These are phyloP conservation scores for Albula goreensis DNA, from an alignment of 2,113 vertebrate genomes.

Conservation along the genomic window DNA sequence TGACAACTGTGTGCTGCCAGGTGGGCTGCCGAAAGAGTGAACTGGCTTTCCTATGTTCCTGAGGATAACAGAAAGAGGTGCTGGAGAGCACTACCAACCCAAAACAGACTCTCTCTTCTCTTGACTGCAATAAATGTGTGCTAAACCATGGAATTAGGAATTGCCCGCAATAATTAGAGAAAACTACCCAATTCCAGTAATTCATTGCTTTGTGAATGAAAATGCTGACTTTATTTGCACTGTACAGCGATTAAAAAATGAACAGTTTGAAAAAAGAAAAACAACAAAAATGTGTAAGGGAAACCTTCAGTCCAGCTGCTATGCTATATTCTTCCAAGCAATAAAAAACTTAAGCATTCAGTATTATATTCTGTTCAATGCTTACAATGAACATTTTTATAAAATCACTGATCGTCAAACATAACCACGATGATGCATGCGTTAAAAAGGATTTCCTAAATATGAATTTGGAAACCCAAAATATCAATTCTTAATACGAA, in stretches of 20 bases:
- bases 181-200: background rate
- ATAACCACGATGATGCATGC: background rate
- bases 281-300: background rate
- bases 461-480: background rate
- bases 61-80: slow-evolving; percentile 11
- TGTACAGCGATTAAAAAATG: background rate
- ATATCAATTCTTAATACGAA: background rate
- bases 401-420: background rate
- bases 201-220: background rate
- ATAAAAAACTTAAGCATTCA: background rate
- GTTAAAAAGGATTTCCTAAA: background rate
- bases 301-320: background rate
- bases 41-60: slow-evolving; percentile 62
- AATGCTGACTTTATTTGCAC: background rate
- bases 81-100: background rate
- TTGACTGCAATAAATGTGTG: background rate
- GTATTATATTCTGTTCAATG: background rate
- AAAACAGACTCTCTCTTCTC: background rate
- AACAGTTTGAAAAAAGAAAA: background rate
- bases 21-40: slow-evolving; percentile 64
- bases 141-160: background rate
- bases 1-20: slow-evolving; percentile 61
- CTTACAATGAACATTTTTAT: background rate
- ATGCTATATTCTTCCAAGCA: background rate
- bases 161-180: background rate